A percentile compares a stretch with the other conserved stretches of the same genome.
Evolutionary conservation across 2,113 vertebrate genomes (phyloP).

Genomic region (Orthonyx spaldingii): DNA sequence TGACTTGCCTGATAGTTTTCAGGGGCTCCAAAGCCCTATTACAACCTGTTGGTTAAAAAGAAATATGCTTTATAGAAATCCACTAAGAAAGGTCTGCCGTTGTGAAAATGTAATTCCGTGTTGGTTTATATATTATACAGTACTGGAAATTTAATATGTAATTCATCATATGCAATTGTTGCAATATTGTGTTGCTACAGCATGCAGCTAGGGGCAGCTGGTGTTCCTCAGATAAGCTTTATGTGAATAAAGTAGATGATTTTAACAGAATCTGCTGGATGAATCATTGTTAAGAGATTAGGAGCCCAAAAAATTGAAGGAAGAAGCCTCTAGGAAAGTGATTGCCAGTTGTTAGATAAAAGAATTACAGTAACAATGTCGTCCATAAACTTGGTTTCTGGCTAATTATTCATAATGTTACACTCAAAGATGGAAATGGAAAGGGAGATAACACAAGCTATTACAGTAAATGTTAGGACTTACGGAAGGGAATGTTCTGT

Average conservation of each 20-base stretch:
- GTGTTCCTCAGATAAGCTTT: not conserved
- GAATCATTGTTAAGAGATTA: not conserved
- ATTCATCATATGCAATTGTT: not conserved
- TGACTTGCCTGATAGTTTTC: not conserved
- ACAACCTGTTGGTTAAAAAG: not conserved
- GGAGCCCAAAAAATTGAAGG: not conserved
- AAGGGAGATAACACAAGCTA: not conserved
- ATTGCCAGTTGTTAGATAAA: not conserved
- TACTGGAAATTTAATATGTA: not conserved
- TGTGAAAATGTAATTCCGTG: not conserved
- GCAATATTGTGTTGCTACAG: not conserved
- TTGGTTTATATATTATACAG: not conserved
- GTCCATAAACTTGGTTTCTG: not conserved
- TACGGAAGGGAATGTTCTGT: not conserved
- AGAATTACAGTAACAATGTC: not conserved
- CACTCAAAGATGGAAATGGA: not conserved
- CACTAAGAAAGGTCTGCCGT: not conserved
- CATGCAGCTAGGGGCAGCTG: constrained; percentile 25
- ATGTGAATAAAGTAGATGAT: not conserved
- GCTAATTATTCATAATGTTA: not conserved
- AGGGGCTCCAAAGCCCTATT: not conserved
- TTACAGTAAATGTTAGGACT: not conserved
- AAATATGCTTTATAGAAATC: not conserved
- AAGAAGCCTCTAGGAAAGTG: not conserved
- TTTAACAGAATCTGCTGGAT: not conserved